These are phyloP conservation scores for Electrona antarctica DNA, from an alignment of 2,113 vertebrate species.

Conservation along the genomic window DNA sequence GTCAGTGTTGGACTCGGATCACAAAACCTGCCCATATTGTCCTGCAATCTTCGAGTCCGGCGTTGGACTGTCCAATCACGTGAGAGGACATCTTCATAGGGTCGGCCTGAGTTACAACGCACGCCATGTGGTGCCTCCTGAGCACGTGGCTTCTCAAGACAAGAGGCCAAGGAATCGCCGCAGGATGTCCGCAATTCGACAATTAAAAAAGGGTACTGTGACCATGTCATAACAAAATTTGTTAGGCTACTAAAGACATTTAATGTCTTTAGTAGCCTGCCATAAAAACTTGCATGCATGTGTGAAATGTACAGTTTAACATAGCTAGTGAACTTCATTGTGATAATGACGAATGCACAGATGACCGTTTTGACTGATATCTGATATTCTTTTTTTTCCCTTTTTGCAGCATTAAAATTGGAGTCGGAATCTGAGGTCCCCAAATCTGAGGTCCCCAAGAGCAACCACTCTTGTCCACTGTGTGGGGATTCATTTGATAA, in stretches of 20 bases:
- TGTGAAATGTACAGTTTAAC: not conserved
- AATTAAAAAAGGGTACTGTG: conserved; percentile 89
- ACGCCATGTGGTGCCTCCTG: conserved; percentile 89
- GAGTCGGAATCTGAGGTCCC: conserved; percentile 83
- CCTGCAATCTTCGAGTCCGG: conserved; percentile 94
- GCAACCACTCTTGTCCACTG: conserved; percentile 88
- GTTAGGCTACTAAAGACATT: not conserved
- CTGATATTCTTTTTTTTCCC: conserved; percentile 4
- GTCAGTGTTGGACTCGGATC: conserved; percentile 76
- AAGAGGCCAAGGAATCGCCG: conserved; percentile 90
- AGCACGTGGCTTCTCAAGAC: conserved; percentile 91
- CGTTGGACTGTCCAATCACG: conserved; percentile 93
- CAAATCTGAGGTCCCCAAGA: conserved; percentile 75
- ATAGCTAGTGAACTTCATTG: not conserved
- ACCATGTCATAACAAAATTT: conserved; percentile 7
- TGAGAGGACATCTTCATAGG: conserved; percentile 93
- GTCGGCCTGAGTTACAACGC: conserved; percentile 91
- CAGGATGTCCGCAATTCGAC: conserved; percentile 84
- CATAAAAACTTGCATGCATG: not conserved
- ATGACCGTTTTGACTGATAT: not conserved
- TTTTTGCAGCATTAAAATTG: conserved; percentile 83
- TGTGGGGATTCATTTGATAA: conserved; percentile 95
- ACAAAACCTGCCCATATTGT: conserved; percentile 92
- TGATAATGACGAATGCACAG: not conserved
- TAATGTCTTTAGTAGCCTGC: not conserved